A percentile compares a stretch with the other conserved stretches of the same genome.
Evolutionary conservation across 1,140 invertebrate species (phyloP).

Genomic region (Carcinoscorpius rotundicauda): DNA sequence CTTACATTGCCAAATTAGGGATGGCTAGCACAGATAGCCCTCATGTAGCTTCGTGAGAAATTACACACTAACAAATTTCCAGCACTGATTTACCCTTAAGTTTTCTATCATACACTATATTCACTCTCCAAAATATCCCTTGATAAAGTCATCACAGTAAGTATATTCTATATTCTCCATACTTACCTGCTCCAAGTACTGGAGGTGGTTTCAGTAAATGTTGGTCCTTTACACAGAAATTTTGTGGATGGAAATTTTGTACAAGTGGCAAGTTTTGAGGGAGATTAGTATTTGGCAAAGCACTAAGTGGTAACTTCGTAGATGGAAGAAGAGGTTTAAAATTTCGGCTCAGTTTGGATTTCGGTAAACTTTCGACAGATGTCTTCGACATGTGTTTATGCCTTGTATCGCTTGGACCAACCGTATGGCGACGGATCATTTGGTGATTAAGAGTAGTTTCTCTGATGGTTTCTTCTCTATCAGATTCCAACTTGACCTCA

Average conservation of each 20-base stretch:
- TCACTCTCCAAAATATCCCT: too few relatives aligned
- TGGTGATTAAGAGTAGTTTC: conserved; percentile 33
- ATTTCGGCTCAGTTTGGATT: conserved; percentile 27
- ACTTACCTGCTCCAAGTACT: conserved; percentile 68
- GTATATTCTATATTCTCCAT: not conserved
- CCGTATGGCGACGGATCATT: conserved; percentile 69
- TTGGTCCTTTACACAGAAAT: conserved; percentile 83
- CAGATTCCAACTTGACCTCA: conserved; percentile 45
- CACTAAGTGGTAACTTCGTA: conserved; percentile 28
- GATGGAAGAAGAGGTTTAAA: conserved; percentile 10
- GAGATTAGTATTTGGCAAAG: conserved; percentile 49
- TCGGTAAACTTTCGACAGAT: conserved; percentile 24
- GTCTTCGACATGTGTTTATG: conserved; percentile 41
- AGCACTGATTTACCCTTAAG: too few relatives aligned
- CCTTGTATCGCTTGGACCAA: conserved; percentile 75
- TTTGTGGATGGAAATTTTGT: conserved; percentile 61
- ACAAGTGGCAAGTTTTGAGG: conserved; percentile 59
- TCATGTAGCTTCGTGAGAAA: too few relatives aligned
- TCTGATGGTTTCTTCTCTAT: conserved; percentile 32
- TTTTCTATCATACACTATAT: too few relatives aligned
- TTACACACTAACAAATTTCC: too few relatives aligned
- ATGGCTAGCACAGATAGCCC: too few relatives aligned
- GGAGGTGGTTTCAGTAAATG: conserved; percentile 83
- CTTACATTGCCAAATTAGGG: too few relatives aligned
- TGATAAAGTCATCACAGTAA: too few relatives aligned